These are phyloP conservation scores for Cryptoblepharus egeriae DNA, from an alignment of 2,797 vertebrate genomes.

Conservation along the genomic window DNA sequence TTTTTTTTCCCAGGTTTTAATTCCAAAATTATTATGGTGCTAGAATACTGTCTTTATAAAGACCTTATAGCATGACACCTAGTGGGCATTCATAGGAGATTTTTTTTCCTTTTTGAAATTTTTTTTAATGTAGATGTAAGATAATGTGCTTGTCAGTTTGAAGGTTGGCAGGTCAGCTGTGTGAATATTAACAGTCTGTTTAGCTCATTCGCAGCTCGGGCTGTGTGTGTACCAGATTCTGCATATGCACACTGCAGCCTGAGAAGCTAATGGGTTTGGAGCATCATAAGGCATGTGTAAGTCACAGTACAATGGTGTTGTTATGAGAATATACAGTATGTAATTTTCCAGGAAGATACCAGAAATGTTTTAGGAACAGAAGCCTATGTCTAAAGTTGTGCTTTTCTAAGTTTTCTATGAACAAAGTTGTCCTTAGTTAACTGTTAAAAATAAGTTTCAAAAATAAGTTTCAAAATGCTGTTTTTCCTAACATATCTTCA, in stretches of 20 bases:
- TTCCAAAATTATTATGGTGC: too few relatives aligned
- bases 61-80: conserved; percentile 50
- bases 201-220: too few relatives aligned
- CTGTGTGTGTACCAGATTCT: too few relatives aligned
- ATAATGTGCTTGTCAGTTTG: too few relatives aligned
- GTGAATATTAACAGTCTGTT: too few relatives aligned
- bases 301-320: background rate
- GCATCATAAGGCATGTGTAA: background rate
- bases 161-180: too few relatives aligned
- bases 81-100: conserved; percentile 20
- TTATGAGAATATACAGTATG: background rate
- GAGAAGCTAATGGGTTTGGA: background rate
- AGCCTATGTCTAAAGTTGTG: background rate
- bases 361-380: background rate
- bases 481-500: background rate
- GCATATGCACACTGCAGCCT: too few relatives aligned
- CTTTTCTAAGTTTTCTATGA: too few relatives aligned
- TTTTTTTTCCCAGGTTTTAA: too few relatives aligned
- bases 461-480: background rate
- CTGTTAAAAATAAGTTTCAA: background rate
- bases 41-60: background rate
- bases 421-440: background rate
- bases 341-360: background rate
- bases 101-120: conserved; percentile 22
- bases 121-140: conserved; percentile 27